These are phyloP conservation scores for Nicator chloris DNA, from an alignment of 2,113 vertebrate species.

Conservation along the genomic window DNA sequence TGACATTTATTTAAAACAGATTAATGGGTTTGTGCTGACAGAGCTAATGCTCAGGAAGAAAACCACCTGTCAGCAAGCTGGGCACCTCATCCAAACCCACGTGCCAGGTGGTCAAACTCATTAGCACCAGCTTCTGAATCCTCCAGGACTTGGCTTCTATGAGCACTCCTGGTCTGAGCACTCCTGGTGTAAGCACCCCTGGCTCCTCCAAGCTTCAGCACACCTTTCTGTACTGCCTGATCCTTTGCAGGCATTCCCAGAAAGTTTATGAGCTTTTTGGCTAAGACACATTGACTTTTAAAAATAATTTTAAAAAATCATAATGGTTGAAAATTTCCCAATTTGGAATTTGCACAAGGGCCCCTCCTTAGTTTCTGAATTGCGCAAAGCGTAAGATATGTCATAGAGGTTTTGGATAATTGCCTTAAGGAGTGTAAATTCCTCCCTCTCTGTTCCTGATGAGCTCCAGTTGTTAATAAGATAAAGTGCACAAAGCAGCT, in stretches of 20 bases:
- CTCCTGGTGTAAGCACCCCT: neutral
- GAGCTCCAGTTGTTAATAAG: neutral
- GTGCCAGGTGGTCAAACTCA: neutral
- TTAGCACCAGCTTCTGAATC: neutral
- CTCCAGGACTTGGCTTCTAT: neutral
- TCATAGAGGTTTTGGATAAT: neutral
- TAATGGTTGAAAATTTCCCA: neutral
- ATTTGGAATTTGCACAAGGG: neutral
- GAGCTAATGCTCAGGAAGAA: conserved; percentile 10
- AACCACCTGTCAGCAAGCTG: conserved; percentile 14
- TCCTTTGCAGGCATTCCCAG: neutral
- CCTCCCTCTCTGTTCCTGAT: neutral
- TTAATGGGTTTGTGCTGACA: conserved; percentile 23
- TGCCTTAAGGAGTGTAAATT: neutral
- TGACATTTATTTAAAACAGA: conserved; percentile 23
- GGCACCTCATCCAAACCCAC: neutral
- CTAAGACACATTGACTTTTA: neutral
- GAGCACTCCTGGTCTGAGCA: neutral
- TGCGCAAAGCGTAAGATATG: neutral
- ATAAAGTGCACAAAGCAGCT: neutral
- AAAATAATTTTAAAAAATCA: neutral
- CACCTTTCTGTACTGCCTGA: neutral
- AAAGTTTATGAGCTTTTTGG: neutral
- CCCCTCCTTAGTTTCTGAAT: neutral
- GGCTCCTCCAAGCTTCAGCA: neutral